A percentile compares a stretch with the other conserved stretches of the same genome.
Evolutionary conservation across 2,113 vertebrate genomes (phyloP).

Genomic region (Brachyhypopomus occidentalis): DNA sequence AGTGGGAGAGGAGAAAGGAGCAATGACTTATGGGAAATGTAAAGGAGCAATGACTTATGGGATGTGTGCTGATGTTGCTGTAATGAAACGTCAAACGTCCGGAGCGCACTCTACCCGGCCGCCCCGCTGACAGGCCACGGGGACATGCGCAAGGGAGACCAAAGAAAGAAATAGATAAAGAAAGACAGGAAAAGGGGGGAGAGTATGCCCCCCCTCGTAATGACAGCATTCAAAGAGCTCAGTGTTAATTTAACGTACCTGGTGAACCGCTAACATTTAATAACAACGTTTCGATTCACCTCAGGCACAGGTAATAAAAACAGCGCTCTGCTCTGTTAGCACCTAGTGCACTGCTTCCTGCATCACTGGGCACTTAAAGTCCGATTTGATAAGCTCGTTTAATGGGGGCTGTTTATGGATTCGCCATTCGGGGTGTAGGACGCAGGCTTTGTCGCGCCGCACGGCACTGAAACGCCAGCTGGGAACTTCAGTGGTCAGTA

Average conservation of each 20-base stretch:
- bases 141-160: background rate
- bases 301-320: slow-evolving; percentile 58
- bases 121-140: slow-evolving; percentile 4
- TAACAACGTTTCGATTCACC: slow-evolving; percentile 57
- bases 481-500: slow-evolving; percentile 29
- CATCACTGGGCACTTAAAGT: slow-evolving; percentile 57
- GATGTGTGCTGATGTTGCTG: slow-evolving; percentile 29
- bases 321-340: slow-evolving; percentile 56
- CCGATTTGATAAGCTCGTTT: slow-evolving; percentile 59
- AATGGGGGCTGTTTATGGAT: slow-evolving; percentile 54
- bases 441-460: slow-evolving; percentile 23
- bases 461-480: background rate
- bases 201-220: slow-evolving; percentile 34
- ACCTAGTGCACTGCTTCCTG: slow-evolving; percentile 37
- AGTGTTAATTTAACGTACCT: slow-evolving; percentile 62
- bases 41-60: slow-evolving; percentile 8
- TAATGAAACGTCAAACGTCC: slow-evolving; percentile 37
- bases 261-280: slow-evolving; percentile 62
- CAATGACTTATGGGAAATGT: slow-evolving; percentile 23
- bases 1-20: background rate
- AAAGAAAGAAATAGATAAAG: slow-evolving; percentile 7
- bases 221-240: slow-evolving; percentile 52
- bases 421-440: slow-evolving; percentile 43
- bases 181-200: background rate
- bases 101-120: slow-evolving; percentile 7